Evolutionary conservation across 2,113 vertebrate species (phyloP).

Genomic region (Vicugna pacos): DNA sequence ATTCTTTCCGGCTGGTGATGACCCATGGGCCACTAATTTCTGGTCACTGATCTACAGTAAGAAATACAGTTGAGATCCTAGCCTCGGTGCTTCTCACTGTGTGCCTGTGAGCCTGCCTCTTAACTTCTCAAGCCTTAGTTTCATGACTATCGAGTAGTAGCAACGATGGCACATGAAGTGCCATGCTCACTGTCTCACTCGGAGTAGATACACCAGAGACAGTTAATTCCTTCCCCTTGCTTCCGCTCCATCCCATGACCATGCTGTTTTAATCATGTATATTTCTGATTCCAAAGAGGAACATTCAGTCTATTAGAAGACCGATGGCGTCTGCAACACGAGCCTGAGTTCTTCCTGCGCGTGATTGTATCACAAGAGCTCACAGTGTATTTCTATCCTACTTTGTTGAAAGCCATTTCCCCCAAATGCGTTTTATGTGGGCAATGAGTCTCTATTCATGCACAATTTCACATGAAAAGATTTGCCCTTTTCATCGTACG

Average conservation of each 20-base stretch:
- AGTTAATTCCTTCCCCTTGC: neutral
- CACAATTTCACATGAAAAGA: constrained; percentile 83
- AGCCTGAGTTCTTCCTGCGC: constrained; percentile 50
- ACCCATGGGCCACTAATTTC: neutral
- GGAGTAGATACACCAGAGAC: neutral
- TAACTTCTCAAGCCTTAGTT: constrained; percentile 35
- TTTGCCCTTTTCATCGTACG: constrained; percentile 78
- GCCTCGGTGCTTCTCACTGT: neutral
- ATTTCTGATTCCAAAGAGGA: constrained; percentile 40
- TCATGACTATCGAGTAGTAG: neutral
- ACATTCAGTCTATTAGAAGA: constrained; percentile 39
- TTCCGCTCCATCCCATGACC: neutral
- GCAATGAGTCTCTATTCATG: constrained; percentile 82
- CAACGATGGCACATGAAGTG: neutral
- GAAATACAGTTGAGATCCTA: neutral
- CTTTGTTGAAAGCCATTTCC: constrained; percentile 78
- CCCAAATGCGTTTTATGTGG: constrained; percentile 73
- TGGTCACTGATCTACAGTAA: neutral
- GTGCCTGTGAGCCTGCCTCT: neutral
- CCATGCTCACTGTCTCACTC: neutral
- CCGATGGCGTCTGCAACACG: constrained; percentile 50
- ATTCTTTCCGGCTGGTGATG: neutral
- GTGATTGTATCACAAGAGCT: constrained; percentile 63
- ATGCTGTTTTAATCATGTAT: constrained; percentile 30
- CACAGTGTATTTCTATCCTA: constrained; percentile 55